Evolutionary conservation across 2,113 vertebrate genomes (phyloP), one percentile per base, ranked within the genome.

Genomic region (Trematomus loennbergii): DNA sequence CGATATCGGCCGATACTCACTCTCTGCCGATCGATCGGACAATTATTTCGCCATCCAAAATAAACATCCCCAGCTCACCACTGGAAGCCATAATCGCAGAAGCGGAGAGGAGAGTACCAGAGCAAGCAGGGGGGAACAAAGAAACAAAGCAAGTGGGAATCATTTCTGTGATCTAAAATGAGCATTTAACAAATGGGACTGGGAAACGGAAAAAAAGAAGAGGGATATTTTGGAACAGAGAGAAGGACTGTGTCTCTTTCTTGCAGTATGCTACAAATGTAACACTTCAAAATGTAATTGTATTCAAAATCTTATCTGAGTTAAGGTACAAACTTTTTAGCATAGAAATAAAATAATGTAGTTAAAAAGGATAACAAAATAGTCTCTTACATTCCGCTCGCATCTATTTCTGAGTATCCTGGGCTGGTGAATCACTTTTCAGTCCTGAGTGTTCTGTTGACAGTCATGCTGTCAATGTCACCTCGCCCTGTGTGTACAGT

Each of bases 71-170:
- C 48, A 2, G 57, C 36, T 78, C 46, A 69, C 25, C 12, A 5
- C 59, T 75, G 49, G 59, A 76, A 68, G 52, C 54, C 43, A 55
- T 29, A n/a, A 65, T 55, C 25, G 4, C 69, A 50, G 70, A 40
- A 75, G 60, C 1, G 17, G 59, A 63, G 57, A 29, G 46, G 46
- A 71, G 58, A 25, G 57, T 13, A 66, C 43, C 40, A 54, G 61
- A 74, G 48, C 49, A 66, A 59, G 57, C 20, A 15, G 1, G 10
- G 43, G 17, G 22, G 48, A 29, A 9, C 40, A 20, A 64, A 62
- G 55, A 71, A 54, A 48, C 65, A 83, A 76, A 88, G 73, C 45
- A 49, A 82, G 64, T 77, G 55, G 40, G 57, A 71, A 78, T 20
- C 45, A 40, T 79, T 71, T 10, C 33, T 54, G n/a, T 74, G 22